Base-by-base conservation (phyloP, 1,140 invertebrate species). In the Cecropterus lyciades region DNA sequence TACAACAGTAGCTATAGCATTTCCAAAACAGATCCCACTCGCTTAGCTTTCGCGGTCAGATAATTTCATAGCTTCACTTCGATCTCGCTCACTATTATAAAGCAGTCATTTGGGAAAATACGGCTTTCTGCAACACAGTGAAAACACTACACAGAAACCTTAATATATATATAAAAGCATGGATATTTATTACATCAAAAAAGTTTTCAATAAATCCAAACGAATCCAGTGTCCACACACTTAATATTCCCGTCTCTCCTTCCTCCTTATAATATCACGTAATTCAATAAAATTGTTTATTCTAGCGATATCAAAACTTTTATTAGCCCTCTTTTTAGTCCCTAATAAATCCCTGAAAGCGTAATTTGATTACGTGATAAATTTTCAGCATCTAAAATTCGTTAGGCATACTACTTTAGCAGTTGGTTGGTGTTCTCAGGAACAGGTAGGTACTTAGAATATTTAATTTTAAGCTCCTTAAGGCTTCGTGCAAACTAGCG, bases 311-410 rank as follows among this genome's bases (percentile, higher is more conserved):
- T 17, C 46, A 11, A 33, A 48, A 48, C 15, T 48, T 16, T 17
- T 14, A 6, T 52, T 33, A 30, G 20, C 10, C 1, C 11, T 40
- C 11, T 40, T 9, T 40, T 40, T 13, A 52, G 17, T 52, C 24
- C 20, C 30, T 30, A 40, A 33, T 48, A 51, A 20, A 27, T 51
- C 17, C 16, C 8, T 51, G 20, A 51, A 51, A 51, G 13, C n/a
- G 48, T 27, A 51, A 51, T 51, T 16, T 24, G 11, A 27, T 27
- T 51, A 51, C 20, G 6, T 51, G 15, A 51, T 51, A 27, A 27
- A 27, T 27, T 51, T 51, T 13, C 48, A 51, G 13, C 48, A 27
- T 51, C 48, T 51, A 51, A 51, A 51, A 27, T 51, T 51, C 15
- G 15, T 51, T 51, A 27, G 10, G 13, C 16, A 51, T 27, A 13